Evolutionary conservation across 2,888 invertebrate genomes (phyloP), one percentile per base, ranked within the genome.

Genomic region (Acanthacorydalis orientalis): DNA sequence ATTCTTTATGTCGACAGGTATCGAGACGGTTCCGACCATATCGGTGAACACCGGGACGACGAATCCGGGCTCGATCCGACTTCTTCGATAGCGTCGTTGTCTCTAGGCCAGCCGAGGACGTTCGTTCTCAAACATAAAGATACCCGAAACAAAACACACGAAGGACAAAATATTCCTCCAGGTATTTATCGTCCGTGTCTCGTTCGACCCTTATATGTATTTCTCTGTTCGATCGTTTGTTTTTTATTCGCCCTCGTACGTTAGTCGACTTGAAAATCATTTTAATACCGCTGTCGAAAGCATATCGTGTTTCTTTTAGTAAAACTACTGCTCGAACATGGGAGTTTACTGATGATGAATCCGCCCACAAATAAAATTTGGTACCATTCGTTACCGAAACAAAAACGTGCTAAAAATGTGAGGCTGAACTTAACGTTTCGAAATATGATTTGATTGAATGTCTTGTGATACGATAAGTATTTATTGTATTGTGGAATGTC

Each of bases 11-110:
- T 23, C 23, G 23, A 23, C 2, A 82, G 81, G 60, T 83, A 82
- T 57, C 69, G 74, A 57, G 72, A 79, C 64, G 82, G 82, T 10
- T 60, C 62, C 38, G 81, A 83, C 58, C 74, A 79, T 54, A 80
- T 83, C 63, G 80, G 82, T 9, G 80, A 80, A 56, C 82, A 83
- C 56, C 69, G 76, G 57, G 83, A 83, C 57, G 77, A 78, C 56
- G 82, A 83, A 64, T 70, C 70, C 10, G 81, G 81, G 52, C 63
- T 83, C 49, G 78, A 77, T 55, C 67, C 65, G 8, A 61, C 61
- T 3, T 68, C 66, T 42, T 78, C 82, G 0, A 83, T 82, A 53
- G 80, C 80, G 3, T 82, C 82, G 1, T 59, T 83, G 16, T 77
- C 79, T 7, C 63, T 83, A 10, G 82, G 83, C 0, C 75, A 77